phyloP scores from a whole-genome alignment of 2,113 vertebrate genomes.

The Castor canadensis region DNA sequence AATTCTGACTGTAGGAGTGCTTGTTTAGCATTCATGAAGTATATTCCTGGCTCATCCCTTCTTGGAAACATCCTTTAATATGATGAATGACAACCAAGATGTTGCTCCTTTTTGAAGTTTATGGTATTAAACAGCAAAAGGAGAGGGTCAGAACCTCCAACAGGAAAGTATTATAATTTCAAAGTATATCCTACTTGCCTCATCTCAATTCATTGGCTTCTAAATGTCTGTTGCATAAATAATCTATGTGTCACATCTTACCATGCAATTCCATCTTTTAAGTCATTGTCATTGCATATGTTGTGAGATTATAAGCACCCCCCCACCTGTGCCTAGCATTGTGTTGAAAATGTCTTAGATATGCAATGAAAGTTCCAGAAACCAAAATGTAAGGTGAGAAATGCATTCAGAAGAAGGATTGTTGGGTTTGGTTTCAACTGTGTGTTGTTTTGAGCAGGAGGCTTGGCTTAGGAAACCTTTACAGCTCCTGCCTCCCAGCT shows the following conservation, averaged over 20 bases:
- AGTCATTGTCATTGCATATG: neutral
- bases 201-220: slow-evolving; percentile 4
- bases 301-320: neutral
- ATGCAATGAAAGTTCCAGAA: neutral
- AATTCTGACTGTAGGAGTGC: neutral
- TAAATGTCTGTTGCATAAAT: neutral
- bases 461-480: neutral
- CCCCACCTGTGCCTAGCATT: fast-evolving
- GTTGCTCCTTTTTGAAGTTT: slow-evolving; percentile 26
- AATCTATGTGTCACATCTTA: neutral
- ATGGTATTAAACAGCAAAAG: slow-evolving; percentile 10
- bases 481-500: neutral
- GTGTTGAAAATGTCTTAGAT: neutral
- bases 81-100: neutral
- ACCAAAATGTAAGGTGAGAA: neutral
- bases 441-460: neutral
- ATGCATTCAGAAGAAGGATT: neutral
- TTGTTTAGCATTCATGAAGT: neutral
- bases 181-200: neutral
- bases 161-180: slow-evolving; percentile 23
- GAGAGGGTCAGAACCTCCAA: neutral
- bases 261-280: neutral
- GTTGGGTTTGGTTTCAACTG: neutral
- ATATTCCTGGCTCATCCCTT: neutral
- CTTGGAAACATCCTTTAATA: neutral